A percentile compares a stretch with the other conserved stretches of the same genome.
phyloP scores from a whole-genome alignment of 1,140 invertebrate genomes.

The Nylanderia fulva region DNA sequence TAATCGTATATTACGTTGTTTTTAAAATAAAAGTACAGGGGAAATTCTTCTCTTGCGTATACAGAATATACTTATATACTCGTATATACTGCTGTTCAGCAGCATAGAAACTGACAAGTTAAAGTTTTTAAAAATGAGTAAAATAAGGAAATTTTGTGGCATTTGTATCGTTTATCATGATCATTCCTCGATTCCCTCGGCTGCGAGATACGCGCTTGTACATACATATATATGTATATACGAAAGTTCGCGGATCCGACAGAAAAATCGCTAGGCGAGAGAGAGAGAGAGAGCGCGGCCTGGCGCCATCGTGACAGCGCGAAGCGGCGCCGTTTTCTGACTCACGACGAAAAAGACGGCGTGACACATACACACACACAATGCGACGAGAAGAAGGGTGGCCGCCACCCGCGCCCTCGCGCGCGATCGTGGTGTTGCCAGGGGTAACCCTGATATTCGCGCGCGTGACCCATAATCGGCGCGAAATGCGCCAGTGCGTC shows the following conservation, averaged over 20 bases:
- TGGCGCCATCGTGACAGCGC: constrained; percentile 49
- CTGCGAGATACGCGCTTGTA: background rate
- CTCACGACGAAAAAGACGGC: constrained; percentile 43
- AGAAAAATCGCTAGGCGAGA: constrained; percentile 8
- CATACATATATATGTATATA: too few relatives aligned
- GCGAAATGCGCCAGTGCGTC: background rate
- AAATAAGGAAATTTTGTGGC: background rate
- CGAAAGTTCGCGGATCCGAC: background rate
- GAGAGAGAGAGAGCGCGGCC: too few relatives aligned
- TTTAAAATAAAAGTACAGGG: background rate
- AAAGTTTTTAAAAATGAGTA: background rate
- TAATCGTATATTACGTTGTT: background rate
- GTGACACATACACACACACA: constrained; percentile 8
- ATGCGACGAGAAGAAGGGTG: constrained; percentile 36
- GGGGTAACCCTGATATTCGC: constrained; percentile 34
- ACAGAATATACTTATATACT: too few relatives aligned
- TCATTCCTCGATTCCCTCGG: background rate
- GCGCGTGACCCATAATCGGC: constrained; percentile 28
- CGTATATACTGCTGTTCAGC: too few relatives aligned
- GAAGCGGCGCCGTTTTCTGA: constrained; percentile 45
- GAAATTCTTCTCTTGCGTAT: too few relatives aligned
- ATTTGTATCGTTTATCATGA: background rate
- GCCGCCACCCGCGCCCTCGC: background rate
- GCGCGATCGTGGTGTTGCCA: constrained; percentile 38
- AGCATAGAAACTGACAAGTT: too few relatives aligned